Evolutionary conservation across 1,140 invertebrate species (phyloP), one percentile per base, ranked within the genome.

Genomic region (Pentalonia nigronervosa): DNA sequence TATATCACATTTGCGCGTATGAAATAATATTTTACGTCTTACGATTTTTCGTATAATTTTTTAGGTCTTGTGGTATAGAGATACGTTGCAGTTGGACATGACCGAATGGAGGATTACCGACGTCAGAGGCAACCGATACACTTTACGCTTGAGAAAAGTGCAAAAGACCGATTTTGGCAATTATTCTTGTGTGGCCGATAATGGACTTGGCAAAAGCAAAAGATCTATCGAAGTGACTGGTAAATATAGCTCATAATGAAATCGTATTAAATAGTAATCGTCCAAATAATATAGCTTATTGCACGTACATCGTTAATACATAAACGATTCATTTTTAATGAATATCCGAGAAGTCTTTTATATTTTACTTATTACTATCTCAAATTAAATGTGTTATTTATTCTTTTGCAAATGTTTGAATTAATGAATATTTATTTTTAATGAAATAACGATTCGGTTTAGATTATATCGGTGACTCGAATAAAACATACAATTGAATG

Each of bases 111-210:
- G 96, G 14, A 95, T 95, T 8, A 96, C 96, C 95, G 95, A 96
- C 94, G 95, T 95, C n/a, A 94, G 95, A 41, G 96, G 96, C 56
- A 96, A 96, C 94, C 95, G 95, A 94, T 96, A 96, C 94, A 96
- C 95, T 6, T 95, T 96, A 6, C 96, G 95, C 90, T 96, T 96
- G 25, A 95, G 95, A 41, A 96, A 96, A 94, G 96, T 96, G 20
- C 96, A 96, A 92, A 95, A 95, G n/a, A 95, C 95, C 8, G 96
- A 96, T 94, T 96, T 96, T 95, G 96, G 96, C 34, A 96, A 96
- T 94, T 95, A 94, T 93, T 96, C 95, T 93, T 96, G 95, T 94
- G 95, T 96, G 20, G 95, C 95, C 47, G 95, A 96, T 67, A 96
- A 96, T 94, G 95, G 95, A 20, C 94, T 96, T 45, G 95, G 95